A percentile compares a stretch with the other conserved stretches of the same genome.
Conservation (phyloP, 1,140 invertebrate species). For the Elymnias hypermnestra region DNA sequence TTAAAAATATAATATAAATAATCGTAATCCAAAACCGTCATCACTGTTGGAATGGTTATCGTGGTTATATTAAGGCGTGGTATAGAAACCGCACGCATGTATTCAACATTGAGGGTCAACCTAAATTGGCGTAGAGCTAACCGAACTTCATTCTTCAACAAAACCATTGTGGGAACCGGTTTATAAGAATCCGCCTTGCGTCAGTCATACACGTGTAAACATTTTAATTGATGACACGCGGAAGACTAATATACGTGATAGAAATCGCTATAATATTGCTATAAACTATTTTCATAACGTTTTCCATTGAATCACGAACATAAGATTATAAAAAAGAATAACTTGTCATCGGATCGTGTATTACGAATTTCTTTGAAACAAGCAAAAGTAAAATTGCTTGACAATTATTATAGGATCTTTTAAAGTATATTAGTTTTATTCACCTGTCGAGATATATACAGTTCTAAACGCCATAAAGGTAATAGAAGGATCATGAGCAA, state of each 20-base stretch:
- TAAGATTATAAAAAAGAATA: not conserved
- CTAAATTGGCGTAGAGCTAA: slow-evolving; percentile 52
- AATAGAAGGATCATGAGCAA: too few relatives aligned
- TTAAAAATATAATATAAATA: not conserved
- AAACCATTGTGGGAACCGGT: slow-evolving; percentile 57
- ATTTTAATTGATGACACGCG: slow-evolving; percentile 73
- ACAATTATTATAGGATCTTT: too few relatives aligned
- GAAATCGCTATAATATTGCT: slow-evolving; percentile 39
- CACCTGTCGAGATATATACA: too few relatives aligned
- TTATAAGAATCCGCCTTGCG: slow-evolving; percentile 54
- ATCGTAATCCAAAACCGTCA: slow-evolving; percentile 1
- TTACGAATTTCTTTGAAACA: not conserved
- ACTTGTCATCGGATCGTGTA: too few relatives aligned
- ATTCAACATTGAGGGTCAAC: slow-evolving; percentile 28
- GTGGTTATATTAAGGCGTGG: slow-evolving; percentile 14
- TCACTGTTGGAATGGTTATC: slow-evolving; percentile 5
- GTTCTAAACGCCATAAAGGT: too few relatives aligned
- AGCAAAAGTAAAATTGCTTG: too few relatives aligned
- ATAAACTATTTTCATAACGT: slow-evolving; percentile 28
- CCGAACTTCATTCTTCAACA: slow-evolving; percentile 46
- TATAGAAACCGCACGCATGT: slow-evolving; percentile 13
- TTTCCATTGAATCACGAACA: slow-evolving; percentile 14
- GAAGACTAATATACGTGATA: slow-evolving; percentile 61
- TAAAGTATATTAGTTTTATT: too few relatives aligned
- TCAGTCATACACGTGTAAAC: slow-evolving; percentile 67